These are phyloP conservation scores for Mesorhabditis spiculigera DNA, from an alignment of 2,888 invertebrate species.

Conservation along the genomic window DNA sequence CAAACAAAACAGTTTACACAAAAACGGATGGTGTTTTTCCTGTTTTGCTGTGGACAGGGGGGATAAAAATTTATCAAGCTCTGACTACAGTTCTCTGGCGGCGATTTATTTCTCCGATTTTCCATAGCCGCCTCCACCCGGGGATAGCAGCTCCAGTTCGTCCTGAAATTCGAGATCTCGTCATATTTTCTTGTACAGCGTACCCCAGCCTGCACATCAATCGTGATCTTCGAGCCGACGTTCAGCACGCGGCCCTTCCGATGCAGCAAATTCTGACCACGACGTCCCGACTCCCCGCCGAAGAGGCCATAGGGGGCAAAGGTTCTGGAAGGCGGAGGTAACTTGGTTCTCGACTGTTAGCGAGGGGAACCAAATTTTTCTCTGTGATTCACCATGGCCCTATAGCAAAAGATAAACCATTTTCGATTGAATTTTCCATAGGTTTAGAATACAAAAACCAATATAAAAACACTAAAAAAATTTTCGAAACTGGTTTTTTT, in stretches of 20 bases:
- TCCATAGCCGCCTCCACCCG: conserved; percentile 89
- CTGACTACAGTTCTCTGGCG: too few relatives aligned
- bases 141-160: conserved; percentile 79
- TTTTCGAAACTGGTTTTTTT: too few relatives aligned
- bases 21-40: too few relatives aligned
- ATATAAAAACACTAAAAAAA: too few relatives aligned
- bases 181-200: conserved; percentile 57
- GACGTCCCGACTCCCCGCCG: conserved; percentile 68
- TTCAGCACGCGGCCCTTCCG: conserved; percentile 68
- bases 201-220: conserved; percentile 78
- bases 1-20: too few relatives aligned
- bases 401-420: background rate
- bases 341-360: too few relatives aligned
- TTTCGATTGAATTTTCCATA: too few relatives aligned
- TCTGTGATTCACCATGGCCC: background rate
- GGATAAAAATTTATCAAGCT: too few relatives aligned
- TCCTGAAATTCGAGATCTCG: conserved; percentile 70
- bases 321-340: conserved; percentile 64
- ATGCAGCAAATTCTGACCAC: conserved; percentile 77
- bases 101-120: background rate
- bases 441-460: too few relatives aligned
- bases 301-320: conserved; percentile 85
- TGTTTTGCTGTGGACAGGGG: too few relatives aligned
- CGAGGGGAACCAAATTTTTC: too few relatives aligned
- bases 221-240: conserved; percentile 82